Conservation (phyloP, 2,113 vertebrate genomes). For the Platycercus adscitus region DNA sequence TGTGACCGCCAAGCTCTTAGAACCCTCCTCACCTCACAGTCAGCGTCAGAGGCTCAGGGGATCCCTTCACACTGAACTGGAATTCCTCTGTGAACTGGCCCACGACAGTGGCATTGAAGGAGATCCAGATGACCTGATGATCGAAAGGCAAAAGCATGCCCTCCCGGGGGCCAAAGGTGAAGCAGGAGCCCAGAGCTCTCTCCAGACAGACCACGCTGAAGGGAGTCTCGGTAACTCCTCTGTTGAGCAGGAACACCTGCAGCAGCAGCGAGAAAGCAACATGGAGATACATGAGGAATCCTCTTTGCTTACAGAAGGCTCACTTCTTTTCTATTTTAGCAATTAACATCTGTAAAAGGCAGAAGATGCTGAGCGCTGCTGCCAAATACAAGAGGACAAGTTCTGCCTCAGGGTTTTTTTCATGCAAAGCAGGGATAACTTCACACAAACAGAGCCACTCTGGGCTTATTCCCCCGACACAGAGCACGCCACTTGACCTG, state of each 20-base stretch:
- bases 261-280: background rate
- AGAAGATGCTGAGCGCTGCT: background rate
- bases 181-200: constrained; percentile 78
- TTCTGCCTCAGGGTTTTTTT: background rate
- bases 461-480: background rate
- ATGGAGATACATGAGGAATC: background rate
- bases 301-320: background rate
- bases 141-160: constrained; percentile 74
- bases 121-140: constrained; percentile 78
- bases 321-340: background rate
- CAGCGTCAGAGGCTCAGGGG: constrained; percentile 74
- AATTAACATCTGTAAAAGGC: background rate
- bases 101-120: constrained; percentile 77
- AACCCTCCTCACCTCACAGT: constrained; percentile 80
- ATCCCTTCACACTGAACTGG: constrained; percentile 73
- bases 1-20: background rate
- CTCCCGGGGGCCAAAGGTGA: constrained; percentile 80
- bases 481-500: background rate
- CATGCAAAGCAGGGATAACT: background rate
- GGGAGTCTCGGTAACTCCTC: constrained; percentile 79
- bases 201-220: constrained; percentile 74
- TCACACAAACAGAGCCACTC: background rate
- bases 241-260: constrained; percentile 83
- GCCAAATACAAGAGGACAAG: background rate
- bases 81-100: constrained; percentile 86